phyloP scores from a whole-genome alignment of 2,888 invertebrate species.

The Agriotes lineatus region DNA sequence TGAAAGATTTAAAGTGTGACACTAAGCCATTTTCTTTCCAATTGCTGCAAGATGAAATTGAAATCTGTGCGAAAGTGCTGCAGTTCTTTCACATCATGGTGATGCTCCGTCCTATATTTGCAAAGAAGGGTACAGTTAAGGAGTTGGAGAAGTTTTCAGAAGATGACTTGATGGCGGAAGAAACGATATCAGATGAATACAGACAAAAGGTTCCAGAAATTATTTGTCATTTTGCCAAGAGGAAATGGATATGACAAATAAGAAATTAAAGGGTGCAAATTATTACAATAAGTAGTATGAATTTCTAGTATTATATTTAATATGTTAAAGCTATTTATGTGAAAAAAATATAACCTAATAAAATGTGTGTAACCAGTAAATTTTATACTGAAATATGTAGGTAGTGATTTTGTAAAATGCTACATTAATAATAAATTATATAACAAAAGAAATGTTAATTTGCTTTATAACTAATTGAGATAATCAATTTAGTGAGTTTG shows the following conservation, averaged over 20 bases:
- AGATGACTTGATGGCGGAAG: conserved; percentile 45
- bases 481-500: too few relatives aligned
- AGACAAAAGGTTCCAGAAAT: conserved; percentile 15
- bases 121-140: conserved; percentile 59
- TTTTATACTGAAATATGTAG: too few relatives aligned
- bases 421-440: too few relatives aligned
- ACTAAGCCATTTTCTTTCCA: conserved; percentile 61
- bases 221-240: conserved; percentile 34
- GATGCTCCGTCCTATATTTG: conserved; percentile 64
- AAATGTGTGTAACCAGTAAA: too few relatives aligned
- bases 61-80: conserved; percentile 57
- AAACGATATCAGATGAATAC: conserved; percentile 22
- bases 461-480: too few relatives aligned
- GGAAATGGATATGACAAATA: conserved; percentile 14
- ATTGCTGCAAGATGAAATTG: conserved; percentile 61
- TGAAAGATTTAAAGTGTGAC: conserved; percentile 57
- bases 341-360: too few relatives aligned
- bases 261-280: too few relatives aligned
- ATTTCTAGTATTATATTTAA: too few relatives aligned
- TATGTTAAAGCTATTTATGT: too few relatives aligned
- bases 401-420: too few relatives aligned
- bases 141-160: conserved; percentile 58
- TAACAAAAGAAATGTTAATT: too few relatives aligned
- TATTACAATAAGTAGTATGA: too few relatives aligned
- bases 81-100: conserved; percentile 64